Evolutionary conservation across 2,113 vertebrate genomes (phyloP), one percentile per base, ranked within the genome.

Genomic region (Albula glossodonta): DNA sequence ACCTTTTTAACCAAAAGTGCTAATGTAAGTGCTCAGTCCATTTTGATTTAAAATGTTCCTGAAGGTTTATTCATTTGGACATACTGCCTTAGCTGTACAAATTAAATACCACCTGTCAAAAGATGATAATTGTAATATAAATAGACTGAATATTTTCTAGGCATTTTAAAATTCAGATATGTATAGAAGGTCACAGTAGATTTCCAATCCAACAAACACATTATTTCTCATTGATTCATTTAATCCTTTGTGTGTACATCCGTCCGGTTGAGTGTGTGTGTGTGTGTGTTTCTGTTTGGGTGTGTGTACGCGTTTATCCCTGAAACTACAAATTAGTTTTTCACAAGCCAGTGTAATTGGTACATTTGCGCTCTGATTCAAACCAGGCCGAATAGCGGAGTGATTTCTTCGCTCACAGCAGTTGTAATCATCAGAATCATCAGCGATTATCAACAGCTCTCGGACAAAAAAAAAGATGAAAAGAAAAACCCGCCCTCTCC

Each of bases 401-500:
- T 60, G 52, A 57, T 17, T 63, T 60, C 53, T 41, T 9, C 63
- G 53, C 56, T 31, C 52, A 48, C 56, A 63, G 81, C 10, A 6
- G 25, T 63, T 63, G n/a, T 60, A 83, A 83, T 48, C 81, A 83
- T 31, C 81, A 57, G 31, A 83, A 63, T 83, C 81, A 63, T 83
- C 56, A 8, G 52, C 81, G 31, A 83, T 83, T 83, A 57, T 60
- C 31, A 49, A n/a, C 31, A 8, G 25, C 53, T 83, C 53, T 63
- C 48, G 56, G 81, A 22, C 81, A 63, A 41, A 41, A 41, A 41
- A 41, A 41, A 41, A 41, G 31, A 41, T 41, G 31, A 41, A 41
- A 41, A 41, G 5, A 63, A 60, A 13, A 3, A 22, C 60, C 81
- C 56, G 31, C 52, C 19, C 7, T 83, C 17, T 3, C 53, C 56